phyloP scores from a whole-genome alignment of 2,888 invertebrate species.

The Villa cingulata region DNA sequence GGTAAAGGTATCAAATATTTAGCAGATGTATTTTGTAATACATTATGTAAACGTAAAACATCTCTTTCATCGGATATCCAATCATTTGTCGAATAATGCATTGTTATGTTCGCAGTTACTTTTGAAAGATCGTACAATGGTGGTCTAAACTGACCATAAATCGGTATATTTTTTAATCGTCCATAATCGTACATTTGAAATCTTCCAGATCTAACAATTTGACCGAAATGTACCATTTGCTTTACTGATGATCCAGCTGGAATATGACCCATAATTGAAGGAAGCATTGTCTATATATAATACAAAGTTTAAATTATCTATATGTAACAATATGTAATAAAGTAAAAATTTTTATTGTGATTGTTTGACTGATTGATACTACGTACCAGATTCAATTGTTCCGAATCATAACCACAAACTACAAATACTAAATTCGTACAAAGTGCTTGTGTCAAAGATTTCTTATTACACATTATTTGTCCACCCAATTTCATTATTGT shows the following conservation, averaged over 20 bases:
- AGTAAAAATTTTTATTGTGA: neutral
- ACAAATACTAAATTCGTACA: conserved; percentile 46
- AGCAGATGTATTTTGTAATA: conserved; percentile 36
- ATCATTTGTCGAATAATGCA: conserved; percentile 40
- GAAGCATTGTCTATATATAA: conserved; percentile 36
- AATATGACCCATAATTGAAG: conserved; percentile 43
- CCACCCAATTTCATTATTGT: conserved; percentile 36
- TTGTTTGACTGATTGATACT: too few species aligned
- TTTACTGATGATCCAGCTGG: conserved; percentile 42
- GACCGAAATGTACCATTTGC: conserved; percentile 40
- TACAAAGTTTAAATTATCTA: neutral
- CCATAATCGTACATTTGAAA: conserved; percentile 40
- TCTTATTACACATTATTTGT: conserved; percentile 37
- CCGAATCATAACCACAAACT: conserved; percentile 33
- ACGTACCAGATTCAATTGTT: conserved; percentile 30
- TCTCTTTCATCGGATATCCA: conserved; percentile 40
- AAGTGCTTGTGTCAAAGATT: conserved; percentile 37
- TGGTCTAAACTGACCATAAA: conserved; percentile 36
- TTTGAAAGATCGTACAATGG: conserved; percentile 35
- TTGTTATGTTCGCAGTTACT: conserved; percentile 33
- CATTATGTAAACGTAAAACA: conserved; percentile 27
- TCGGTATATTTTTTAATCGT: conserved; percentile 24
- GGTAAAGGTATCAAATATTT: conserved; percentile 32
- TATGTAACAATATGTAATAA: too few species aligned
- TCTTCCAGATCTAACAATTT: conserved; percentile 24